Evolutionary conservation across 2,888 invertebrate genomes (phyloP).

Genomic region (Epirrhoe tristata): DNA sequence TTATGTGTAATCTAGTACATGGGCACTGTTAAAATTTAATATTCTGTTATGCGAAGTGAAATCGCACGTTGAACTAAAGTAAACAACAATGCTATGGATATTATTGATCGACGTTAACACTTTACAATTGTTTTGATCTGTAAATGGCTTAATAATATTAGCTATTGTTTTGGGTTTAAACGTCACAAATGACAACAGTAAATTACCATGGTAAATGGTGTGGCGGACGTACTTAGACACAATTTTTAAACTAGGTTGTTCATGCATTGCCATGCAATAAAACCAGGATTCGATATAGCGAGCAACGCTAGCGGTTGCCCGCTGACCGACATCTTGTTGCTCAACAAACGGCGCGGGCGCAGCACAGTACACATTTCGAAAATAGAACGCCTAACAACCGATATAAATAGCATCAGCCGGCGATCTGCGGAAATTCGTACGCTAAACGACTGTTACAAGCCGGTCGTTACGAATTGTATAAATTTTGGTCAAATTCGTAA

Average conservation of each 20-base stretch:
- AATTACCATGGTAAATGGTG: conserved; percentile 56
- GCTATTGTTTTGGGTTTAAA: conserved; percentile 50
- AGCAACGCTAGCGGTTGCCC: conserved; percentile 61
- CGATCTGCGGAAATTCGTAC: conserved; percentile 60
- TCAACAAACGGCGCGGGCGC: conserved; percentile 78
- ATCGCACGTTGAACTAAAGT: conserved; percentile 42
- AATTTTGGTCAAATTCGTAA: conserved; percentile 55
- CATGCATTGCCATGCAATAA: conserved; percentile 73
- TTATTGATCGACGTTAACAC: conserved; percentile 42
- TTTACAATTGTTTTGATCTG: conserved; percentile 48
- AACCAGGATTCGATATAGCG: conserved; percentile 61
- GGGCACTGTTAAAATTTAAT: conserved; percentile 63
- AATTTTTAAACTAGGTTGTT: conserved; percentile 57
- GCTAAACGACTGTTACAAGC: conserved; percentile 60
- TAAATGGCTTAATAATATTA: conserved; percentile 50
- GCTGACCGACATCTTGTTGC: conserved; percentile 76
- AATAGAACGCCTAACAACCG: conserved; percentile 76
- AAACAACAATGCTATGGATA: conserved; percentile 38
- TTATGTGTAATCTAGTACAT: conserved; percentile 59
- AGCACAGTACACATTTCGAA: conserved; percentile 64
- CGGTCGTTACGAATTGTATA: conserved; percentile 55
- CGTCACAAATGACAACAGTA: conserved; percentile 55
- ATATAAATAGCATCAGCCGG: conserved; percentile 70
- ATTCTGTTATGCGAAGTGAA: conserved; percentile 57
- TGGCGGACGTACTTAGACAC: conserved; percentile 56